A percentile compares a stretch with the other conserved stretches of the same genome.
phyloP scores from a whole-genome alignment of 2,797 vertebrate species.

The Poecilia picta region DNA sequence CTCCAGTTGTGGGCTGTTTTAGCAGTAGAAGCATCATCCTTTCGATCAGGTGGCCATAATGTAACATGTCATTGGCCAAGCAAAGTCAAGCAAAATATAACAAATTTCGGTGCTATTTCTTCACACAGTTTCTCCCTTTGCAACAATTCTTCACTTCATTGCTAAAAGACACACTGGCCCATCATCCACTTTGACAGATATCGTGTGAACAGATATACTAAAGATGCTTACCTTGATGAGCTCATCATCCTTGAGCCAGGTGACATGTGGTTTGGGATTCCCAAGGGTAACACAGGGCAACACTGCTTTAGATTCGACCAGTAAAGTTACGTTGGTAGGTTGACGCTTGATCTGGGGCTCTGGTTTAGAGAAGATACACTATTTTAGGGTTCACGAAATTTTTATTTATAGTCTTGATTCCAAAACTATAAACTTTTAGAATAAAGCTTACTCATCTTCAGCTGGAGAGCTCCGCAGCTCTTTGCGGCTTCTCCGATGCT shows the following conservation, averaged over 20 bases:
- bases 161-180: neutral
- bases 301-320: slow-evolving; percentile 93
- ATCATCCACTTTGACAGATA: neutral
- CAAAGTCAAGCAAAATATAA: neutral
- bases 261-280: slow-evolving; percentile 95
- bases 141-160: neutral
- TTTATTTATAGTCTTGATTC: too few relatives aligned
- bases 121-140: neutral
- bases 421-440: neutral
- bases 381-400: neutral
- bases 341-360: slow-evolving; percentile 96
- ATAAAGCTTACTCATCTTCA: slow-evolving; percentile 96
- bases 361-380: slow-evolving; percentile 61
- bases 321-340: slow-evolving; percentile 89
- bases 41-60: neutral
- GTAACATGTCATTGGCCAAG: neutral
- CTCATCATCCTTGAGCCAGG: slow-evolving; percentile 94
- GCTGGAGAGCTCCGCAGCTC: slow-evolving; percentile 96
- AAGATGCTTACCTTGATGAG: slow-evolving; percentile 84
- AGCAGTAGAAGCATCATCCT: neutral
- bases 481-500: slow-evolving; percentile 88
- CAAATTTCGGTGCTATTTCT: neutral
- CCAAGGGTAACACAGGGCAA: slow-evolving; percentile 92
- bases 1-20: neutral
- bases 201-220: neutral